Evolutionary conservation across 1,140 invertebrate species (phyloP).

Genomic region (Homarus americanus): DNA sequence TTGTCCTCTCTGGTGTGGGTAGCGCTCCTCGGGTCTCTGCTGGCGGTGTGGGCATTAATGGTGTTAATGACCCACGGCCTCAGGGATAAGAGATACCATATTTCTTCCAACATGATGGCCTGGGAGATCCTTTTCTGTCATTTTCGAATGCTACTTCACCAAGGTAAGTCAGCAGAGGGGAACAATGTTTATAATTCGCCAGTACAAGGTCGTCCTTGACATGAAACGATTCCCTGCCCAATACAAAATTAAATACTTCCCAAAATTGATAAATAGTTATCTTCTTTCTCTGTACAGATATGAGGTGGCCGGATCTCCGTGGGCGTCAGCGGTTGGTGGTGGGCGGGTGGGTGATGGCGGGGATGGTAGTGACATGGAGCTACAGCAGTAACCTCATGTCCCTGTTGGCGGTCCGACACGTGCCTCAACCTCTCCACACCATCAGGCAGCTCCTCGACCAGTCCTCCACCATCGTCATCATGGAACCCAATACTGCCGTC

Average conservation of each 20-base stretch:
- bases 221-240: no score
- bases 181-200: no score
- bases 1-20: slow-evolving; percentile 22
- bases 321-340: slow-evolving; percentile 3
- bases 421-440: slow-evolving; percentile 7
- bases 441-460: background rate
- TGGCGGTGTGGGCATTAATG: slow-evolving; percentile 1
- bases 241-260: no score
- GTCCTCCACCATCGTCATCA: background rate
- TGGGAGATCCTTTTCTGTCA: background rate
- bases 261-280: no score
- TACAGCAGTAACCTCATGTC: slow-evolving; percentile 33
- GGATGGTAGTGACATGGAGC: background rate
- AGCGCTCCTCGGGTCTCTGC: background rate
- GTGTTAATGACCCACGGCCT: background rate
- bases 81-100: no score
- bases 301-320: no score
- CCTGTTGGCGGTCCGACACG: slow-evolving; percentile 27
- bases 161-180: slow-evolving; percentile 19
- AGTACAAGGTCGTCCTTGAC: no score
- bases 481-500: background rate
- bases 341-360: slow-evolving; percentile 6
- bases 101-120: background rate
- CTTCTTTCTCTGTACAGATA: no score
- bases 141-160: background rate